A percentile compares a stretch with the other conserved stretches of the same genome.
These are phyloP conservation scores for Ceuthmochares aereus DNA, from an alignment of 2,113 vertebrate genomes.

Conservation along the genomic window DNA sequence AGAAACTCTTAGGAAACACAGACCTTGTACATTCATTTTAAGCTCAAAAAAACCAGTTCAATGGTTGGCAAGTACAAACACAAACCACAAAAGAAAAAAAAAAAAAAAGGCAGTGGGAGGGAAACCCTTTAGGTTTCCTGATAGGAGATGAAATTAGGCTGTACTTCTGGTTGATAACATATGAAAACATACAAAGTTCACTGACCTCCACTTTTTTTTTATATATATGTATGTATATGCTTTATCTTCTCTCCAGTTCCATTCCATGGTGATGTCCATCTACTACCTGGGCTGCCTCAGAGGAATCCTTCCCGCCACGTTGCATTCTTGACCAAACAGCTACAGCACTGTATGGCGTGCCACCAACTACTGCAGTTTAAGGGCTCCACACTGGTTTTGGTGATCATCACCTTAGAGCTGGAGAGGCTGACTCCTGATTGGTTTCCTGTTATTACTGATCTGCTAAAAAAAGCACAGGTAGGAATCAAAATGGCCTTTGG, in stretches of 20 bases:
- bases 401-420: conserved; percentile 97
- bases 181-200: conserved; percentile 69
- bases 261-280: conserved; percentile 81
- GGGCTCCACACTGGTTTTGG: conserved; percentile 95
- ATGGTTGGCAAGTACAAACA: conserved; percentile 63
- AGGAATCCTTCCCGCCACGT: conserved; percentile 91
- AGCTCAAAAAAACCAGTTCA: conserved; percentile 25
- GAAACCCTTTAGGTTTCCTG: conserved; percentile 46
- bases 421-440: conserved; percentile 87
- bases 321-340: conserved; percentile 92
- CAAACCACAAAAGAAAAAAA: conserved; percentile 2
- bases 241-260: conserved; percentile 82
- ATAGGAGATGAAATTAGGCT: conserved; percentile 54
- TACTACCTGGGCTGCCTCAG: conserved; percentile 82
- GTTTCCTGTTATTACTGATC: conserved; percentile 86
- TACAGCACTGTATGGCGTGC: conserved; percentile 98
- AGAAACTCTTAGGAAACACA: conserved; percentile 51
- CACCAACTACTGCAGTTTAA: conserved; percentile 98
- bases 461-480: conserved; percentile 93
- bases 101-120: not conserved
- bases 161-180: conserved; percentile 63
- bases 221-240: conserved; percentile 18
- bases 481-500: conserved; percentile 70
- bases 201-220: conserved; percentile 66
- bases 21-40: conserved; percentile 67